These are phyloP conservation scores for Rattus rattus DNA, from an alignment of 2,113 vertebrate species.

Conservation along the genomic window DNA sequence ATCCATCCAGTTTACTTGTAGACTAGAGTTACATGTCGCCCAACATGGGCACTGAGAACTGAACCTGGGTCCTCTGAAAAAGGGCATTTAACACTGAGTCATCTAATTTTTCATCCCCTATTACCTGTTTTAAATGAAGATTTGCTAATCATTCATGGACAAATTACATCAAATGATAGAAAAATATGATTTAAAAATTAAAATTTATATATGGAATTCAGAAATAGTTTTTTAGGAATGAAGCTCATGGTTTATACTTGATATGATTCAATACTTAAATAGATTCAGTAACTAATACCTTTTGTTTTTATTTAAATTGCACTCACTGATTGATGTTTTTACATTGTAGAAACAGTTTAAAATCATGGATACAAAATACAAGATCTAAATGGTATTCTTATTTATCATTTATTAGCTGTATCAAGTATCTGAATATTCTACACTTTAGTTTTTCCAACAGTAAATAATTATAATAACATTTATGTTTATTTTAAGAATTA, in stretches of 20 bases:
- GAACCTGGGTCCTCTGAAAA: not conserved
- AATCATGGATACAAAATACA: not conserved
- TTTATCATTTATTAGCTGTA: not conserved
- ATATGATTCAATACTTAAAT: not conserved
- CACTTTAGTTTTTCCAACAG: not conserved
- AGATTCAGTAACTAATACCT: not conserved
- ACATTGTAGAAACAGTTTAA: not conserved
- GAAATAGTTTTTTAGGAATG: not conserved
- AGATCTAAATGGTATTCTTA: not conserved
- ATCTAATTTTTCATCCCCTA: not conserved
- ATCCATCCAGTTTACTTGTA: not conserved
- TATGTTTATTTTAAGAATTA: slow-evolving; percentile 21
- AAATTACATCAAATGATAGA: not conserved
- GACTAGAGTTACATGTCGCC: not conserved
- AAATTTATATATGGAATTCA: not conserved
- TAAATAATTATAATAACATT: not conserved
- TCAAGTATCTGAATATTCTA: not conserved
- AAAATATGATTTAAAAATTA: not conserved
- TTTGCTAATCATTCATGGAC: not conserved
- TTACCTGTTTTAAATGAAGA: not conserved
- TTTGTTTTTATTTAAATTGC: not conserved
- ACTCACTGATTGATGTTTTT: not conserved
- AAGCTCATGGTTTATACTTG: not conserved
- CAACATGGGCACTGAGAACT: not conserved
- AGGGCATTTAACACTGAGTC: not conserved